Base-by-base conservation (phyloP, 2,797 vertebrate species). In the Microctenopoma steveboyesi region DNA sequence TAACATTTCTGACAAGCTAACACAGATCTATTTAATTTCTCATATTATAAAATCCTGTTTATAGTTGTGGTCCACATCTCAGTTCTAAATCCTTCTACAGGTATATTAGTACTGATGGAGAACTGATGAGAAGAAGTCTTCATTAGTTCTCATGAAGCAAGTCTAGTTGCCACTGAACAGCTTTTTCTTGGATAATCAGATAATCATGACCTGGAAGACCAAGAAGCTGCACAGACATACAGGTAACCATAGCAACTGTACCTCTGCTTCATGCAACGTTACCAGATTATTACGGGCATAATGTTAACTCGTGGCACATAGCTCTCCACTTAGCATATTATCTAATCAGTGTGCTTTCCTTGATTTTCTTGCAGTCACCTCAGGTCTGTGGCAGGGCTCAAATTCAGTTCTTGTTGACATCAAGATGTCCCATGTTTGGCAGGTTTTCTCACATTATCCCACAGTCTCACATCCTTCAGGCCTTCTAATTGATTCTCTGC, bases 211-310 rank as follows among this genome's bases (percentile, higher is more conserved):
- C 33, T 35, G 33, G 33, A 35, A 1, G 7, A 35, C 33, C 8
- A 7, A 35, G 33, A 35, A 35, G 7, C 33, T 35, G 7, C 33
- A 35, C 33, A 35, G 33, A 35, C 33, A 35, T 49, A 9, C 28
- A 55, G 35, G 69, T 83, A 69, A 63, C 78, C 61, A 76, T 74
- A 54, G 75, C n/a, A 84, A 64, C 75, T 39, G 22, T 7, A 5
- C 25, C 16, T 46, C 48, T 42, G 46, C 16, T 54, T 52, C 13
- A 6, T 5, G 25, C 28, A 5, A 56, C 15, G 2, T 37, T 63
- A 51, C 18, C 15, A 35, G 30, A 12, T 7, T 35, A 35, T 35
- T 35, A 35, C 8, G 33, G 33, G 2, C 33, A 7, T 35, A 33
- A 35, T 35, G 7, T 35, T 35, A 35, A 35, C 33, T 35, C 7